Evolutionary conservation across 2,113 vertebrate genomes (phyloP).

Genomic region (Phaethon lepturus): DNA sequence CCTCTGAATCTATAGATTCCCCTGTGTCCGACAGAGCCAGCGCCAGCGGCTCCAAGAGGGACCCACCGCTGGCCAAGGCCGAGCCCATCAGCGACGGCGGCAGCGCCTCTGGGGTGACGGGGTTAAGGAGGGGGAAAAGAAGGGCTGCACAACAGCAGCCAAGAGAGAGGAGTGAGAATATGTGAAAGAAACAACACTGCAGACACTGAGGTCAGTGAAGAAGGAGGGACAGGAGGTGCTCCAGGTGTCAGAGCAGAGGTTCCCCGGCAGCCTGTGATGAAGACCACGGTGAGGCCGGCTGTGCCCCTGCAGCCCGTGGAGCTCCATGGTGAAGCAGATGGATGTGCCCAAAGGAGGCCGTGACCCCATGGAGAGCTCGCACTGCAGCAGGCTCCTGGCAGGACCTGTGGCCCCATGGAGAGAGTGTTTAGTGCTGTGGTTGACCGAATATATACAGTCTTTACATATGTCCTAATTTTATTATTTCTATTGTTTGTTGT

Average conservation of each 20-base stretch:
- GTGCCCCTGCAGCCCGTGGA: too few relatives aligned
- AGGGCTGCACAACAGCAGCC: background rate
- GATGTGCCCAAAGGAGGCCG: too few relatives aligned
- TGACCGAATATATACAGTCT: background rate
- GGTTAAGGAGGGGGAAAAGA: background rate
- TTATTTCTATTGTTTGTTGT: background rate
- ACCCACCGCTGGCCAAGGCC: fast-evolving
- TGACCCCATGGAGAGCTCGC: too few relatives aligned
- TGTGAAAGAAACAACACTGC: background rate
- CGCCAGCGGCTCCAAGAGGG: fast-evolving
- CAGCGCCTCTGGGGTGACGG: fast-evolving
- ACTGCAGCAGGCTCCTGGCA: too few relatives aligned
- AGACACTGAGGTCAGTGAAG: background rate
- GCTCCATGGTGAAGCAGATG: too few relatives aligned
- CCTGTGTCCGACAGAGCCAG: fast-evolving
- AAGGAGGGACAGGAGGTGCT: too few relatives aligned
- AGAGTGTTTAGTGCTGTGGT: background rate
- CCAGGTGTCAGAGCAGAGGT: too few relatives aligned
- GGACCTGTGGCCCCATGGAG: too few relatives aligned
- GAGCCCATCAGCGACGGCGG: background rate
- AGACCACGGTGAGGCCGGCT: too few relatives aligned
- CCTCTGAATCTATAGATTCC: background rate
- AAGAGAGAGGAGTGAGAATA: background rate
- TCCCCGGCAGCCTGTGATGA: too few relatives aligned
- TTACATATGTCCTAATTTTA: background rate